phyloP scores from a whole-genome alignment of 2,113 vertebrate species.

The Rutilus rutilus region DNA sequence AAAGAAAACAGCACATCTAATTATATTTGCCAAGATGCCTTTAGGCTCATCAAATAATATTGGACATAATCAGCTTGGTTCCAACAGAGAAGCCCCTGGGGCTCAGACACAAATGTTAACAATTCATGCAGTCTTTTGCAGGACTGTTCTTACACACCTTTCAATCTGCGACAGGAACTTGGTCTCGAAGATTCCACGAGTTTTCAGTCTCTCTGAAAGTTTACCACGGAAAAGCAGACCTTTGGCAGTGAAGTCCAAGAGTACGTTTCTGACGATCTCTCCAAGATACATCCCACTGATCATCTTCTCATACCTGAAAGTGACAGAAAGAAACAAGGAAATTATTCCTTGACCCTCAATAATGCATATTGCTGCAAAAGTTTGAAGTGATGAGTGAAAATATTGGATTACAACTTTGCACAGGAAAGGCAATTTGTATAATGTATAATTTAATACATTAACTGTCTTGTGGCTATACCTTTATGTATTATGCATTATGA shows the following conservation, averaged over 20 bases:
- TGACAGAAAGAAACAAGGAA: neutral
- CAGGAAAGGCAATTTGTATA: neutral
- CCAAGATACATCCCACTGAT: constrained; percentile 98
- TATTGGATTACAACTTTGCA: neutral
- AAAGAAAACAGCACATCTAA: neutral
- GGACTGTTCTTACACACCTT: constrained; percentile 75
- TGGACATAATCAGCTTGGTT: neutral
- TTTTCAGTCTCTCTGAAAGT: constrained; percentile 93
- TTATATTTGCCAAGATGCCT: neutral
- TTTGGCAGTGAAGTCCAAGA: constrained; percentile 88
- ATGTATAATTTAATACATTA: no score
- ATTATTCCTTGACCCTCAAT: neutral
- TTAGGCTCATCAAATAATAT: neutral
- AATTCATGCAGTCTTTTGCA: neutral
- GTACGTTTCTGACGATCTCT: constrained; percentile 92
- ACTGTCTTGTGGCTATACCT: no score
- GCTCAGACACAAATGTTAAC: neutral
- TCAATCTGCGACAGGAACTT: constrained; percentile 98
- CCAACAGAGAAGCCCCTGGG: neutral
- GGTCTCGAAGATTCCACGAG: constrained; percentile 92
- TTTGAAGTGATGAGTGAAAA: neutral
- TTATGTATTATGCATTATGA: no score
- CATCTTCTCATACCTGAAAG: constrained; percentile 94
- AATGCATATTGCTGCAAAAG: neutral
- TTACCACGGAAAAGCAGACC: constrained; percentile 92